Evolutionary conservation across 2,797 vertebrate species (phyloP).

Genomic region (Gallinago nigripennis): DNA sequence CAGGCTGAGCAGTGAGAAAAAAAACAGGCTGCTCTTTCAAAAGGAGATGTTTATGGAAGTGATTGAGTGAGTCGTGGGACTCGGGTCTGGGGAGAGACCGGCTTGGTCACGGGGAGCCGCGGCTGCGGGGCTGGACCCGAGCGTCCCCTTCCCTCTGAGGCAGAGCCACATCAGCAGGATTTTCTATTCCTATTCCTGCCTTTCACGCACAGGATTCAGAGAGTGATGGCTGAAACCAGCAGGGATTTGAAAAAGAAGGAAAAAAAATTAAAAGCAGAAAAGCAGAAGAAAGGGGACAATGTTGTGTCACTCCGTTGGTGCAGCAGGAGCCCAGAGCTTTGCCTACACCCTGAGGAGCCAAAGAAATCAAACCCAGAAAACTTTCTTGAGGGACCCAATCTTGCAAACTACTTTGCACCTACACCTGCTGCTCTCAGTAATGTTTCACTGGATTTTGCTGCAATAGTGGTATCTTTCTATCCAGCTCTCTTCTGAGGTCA

Average conservation of each 20-base stretch:
- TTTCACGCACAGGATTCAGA: fast-evolving
- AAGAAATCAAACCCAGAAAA: background rate
- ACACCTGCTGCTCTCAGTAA: background rate
- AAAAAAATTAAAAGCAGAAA: background rate
- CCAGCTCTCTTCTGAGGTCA: background rate
- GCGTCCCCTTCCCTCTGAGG: background rate
- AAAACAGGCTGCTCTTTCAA: constrained; percentile 5
- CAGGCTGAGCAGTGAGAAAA: background rate
- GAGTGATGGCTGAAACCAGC: background rate
- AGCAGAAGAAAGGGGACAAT: background rate
- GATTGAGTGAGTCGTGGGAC: constrained; percentile 3
- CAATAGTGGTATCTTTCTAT: background rate
- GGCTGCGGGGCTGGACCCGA: background rate
- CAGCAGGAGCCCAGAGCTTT: background rate
- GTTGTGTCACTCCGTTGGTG: fast-evolving
- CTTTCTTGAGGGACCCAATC: background rate
- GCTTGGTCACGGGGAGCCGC: background rate
- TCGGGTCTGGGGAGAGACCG: background rate
- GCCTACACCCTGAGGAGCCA: background rate
- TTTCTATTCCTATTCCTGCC: background rate
- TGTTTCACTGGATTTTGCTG: background rate
- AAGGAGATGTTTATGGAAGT: background rate
- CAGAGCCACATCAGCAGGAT: background rate
- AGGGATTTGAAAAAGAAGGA: background rate
- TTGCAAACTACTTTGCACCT: background rate